Evolutionary conservation across 2,113 vertebrate species (phyloP), one percentile per base, ranked within the genome.

Genomic region (Toxostoma redivivum): DNA sequence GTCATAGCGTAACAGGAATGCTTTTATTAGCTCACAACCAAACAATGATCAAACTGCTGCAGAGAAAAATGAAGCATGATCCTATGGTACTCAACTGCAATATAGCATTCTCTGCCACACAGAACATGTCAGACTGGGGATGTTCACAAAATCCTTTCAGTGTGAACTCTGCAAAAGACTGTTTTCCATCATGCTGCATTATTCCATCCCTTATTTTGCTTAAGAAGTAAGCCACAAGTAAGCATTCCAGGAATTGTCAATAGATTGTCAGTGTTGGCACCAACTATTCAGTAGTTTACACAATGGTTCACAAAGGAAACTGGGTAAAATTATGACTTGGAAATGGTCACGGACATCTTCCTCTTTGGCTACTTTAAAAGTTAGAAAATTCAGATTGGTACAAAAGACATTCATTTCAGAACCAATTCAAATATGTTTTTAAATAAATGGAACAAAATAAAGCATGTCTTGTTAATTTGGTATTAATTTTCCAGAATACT

Each of bases 361-460:
- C 33, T 88, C 90, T 83, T 65, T 95, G 93, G 91, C 66, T 91
- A 90, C 66, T 94, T 95, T 88, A 95, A 87, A 91, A 92, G 87
- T 89, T 81, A 96, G 92, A 96, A 96, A 95, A 95, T 86, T 87
- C 70, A 81, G 70, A 86, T 92, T 90, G 92, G 65, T 93, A 95
- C 67, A 96, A 92, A 96, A 95, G 71, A 94, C 90, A 86, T 90
- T 94, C 28, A 94, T 86, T 95, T 92, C 65, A n/a, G 86, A 94
- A 92, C 77, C 86, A 89, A 92, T 76, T 88, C 45, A 84, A 90
- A 93, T 78, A 81, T 77, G 27, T 62, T 95, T 92, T 93, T 74
- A 83, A 86, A 86, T 71, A 89, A 92, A 73, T 89, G 85, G 81
- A 96, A 84, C 54, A 96, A 97, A 96, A 96, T 88, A 89, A 94